Percentiles rank a stretch among this genome's conserved stretches.
phyloP scores from a whole-genome alignment of 2,113 vertebrate species.

The rat (Rattus norvegicus) region DNA sequence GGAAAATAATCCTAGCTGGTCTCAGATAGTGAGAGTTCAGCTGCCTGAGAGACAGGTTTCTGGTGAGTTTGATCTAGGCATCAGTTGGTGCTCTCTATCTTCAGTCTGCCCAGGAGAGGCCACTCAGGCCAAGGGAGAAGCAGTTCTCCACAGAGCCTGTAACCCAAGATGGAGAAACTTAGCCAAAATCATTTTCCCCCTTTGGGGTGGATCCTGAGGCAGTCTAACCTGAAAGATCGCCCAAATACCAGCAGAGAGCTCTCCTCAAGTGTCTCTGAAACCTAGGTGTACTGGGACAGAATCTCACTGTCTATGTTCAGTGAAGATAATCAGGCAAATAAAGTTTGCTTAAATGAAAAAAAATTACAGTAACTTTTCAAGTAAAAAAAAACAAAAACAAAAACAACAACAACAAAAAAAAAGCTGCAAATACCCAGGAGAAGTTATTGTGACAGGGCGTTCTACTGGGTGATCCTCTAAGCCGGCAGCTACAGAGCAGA shows the following conservation, averaged over 20 bases:
- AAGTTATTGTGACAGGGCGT: neutral
- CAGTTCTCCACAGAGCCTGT: slow-evolving; percentile 22
- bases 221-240: slow-evolving; percentile 65
- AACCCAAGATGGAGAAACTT: slow-evolving; percentile 72
- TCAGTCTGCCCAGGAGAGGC: neutral
- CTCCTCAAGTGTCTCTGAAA: slow-evolving; percentile 58
- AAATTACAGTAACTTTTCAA: neutral
- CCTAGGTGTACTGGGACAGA: slow-evolving; percentile 35
- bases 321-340: slow-evolving; percentile 73
- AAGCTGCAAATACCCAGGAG: neutral
- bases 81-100: neutral
- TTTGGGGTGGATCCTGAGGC: slow-evolving; percentile 59
- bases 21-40: slow-evolving; percentile 55
- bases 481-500: neutral
- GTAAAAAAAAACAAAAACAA: neutral
- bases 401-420: too few species aligned
- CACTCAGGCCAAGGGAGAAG: slow-evolving; percentile 51
- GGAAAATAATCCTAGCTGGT: slow-evolving; percentile 64
- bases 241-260: neutral
- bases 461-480: neutral
- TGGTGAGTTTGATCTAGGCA: slow-evolving; percentile 60
- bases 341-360: slow-evolving; percentile 69
- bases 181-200: slow-evolving; percentile 18
- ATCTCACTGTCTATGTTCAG: slow-evolving; percentile 18
- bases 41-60: slow-evolving; percentile 35